phyloP scores from a whole-genome alignment of 1,140 invertebrate species.

The Drosophila melanica region DNA sequence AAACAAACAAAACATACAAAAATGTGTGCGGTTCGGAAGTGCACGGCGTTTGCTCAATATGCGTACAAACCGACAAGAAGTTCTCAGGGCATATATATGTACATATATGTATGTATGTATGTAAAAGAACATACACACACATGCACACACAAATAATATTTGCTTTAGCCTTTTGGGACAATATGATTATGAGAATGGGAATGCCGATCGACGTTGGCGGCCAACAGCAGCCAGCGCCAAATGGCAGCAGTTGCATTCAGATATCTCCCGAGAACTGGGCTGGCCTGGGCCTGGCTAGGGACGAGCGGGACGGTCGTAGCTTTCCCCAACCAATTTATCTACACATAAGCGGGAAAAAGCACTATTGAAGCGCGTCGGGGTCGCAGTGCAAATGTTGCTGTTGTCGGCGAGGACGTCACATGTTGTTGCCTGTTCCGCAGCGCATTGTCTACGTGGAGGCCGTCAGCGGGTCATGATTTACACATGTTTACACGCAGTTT shows the following conservation, averaged over 20 bases:
- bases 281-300: no score
- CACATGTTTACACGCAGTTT: conserved; percentile 74
- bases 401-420: conserved; percentile 52
- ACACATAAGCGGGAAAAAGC: not conserved
- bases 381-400: conserved; percentile 69
- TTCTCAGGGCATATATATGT: conserved; percentile 58
- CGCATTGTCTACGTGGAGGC: conserved; percentile 56
- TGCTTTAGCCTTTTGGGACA: conserved; percentile 54
- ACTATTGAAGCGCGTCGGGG: conserved; percentile 17
- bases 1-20: conserved; percentile 69
- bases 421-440: conserved; percentile 32
- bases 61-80: conserved; percentile 63
- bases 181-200: conserved; percentile 36
- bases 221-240: conserved; percentile 42
- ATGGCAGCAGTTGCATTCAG: conserved; percentile 60
- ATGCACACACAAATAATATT: conserved; percentile 44
- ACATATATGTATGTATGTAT: not conserved
- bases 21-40: conserved; percentile 57
- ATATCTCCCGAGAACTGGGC: not conserved
- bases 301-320: not conserved
- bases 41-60: conserved; percentile 52
- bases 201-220: conserved; percentile 22
- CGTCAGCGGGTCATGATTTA: conserved; percentile 82
- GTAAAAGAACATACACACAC: no score
- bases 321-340: conserved; percentile 61